Evolutionary conservation across 2,888 invertebrate species (phyloP).

Genomic region (Cephalotes varians): DNA sequence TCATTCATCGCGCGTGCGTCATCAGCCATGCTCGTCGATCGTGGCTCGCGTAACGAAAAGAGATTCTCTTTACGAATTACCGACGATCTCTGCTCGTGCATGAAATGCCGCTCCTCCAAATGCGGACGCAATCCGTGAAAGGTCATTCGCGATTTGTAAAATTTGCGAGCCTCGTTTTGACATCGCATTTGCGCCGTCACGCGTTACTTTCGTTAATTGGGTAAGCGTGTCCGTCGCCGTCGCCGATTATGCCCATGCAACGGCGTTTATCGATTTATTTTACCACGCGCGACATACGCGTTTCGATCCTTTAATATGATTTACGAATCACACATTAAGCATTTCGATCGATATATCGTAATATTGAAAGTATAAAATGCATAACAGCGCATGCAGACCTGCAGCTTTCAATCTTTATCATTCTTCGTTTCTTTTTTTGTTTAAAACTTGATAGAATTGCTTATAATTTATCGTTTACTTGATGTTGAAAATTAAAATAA

Average conservation of each 20-base stretch:
- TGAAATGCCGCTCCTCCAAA: not conserved
- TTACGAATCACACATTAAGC: not conserved
- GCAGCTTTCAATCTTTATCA: not conserved
- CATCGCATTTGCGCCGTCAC: conserved; percentile 5
- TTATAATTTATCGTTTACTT: not conserved
- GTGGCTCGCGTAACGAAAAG: not conserved
- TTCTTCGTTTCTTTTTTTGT: not conserved
- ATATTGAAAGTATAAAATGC: not conserved
- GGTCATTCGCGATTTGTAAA: not conserved
- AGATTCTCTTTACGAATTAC: not conserved
- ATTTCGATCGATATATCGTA: conserved; percentile 2
- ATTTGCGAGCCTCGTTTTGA: not conserved
- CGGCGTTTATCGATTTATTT: conserved; percentile 30
- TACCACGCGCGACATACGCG: not conserved
- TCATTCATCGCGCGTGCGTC: not conserved
- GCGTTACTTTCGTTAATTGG: conserved; percentile 18
- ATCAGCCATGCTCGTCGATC: not conserved
- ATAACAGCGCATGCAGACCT: not conserved
- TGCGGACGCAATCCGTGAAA: not conserved
- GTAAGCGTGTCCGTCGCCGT: not conserved
- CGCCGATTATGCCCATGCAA: conserved; percentile 19
- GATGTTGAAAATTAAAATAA: no score
- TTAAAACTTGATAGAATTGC: no score
- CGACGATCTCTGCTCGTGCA: not conserved
- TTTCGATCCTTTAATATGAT: conserved; percentile 7